Percentiles rank a stretch among this genome's conserved stretches.
Conservation (phyloP, 2,113 vertebrate species). For the Crotalus horridus region DNA sequence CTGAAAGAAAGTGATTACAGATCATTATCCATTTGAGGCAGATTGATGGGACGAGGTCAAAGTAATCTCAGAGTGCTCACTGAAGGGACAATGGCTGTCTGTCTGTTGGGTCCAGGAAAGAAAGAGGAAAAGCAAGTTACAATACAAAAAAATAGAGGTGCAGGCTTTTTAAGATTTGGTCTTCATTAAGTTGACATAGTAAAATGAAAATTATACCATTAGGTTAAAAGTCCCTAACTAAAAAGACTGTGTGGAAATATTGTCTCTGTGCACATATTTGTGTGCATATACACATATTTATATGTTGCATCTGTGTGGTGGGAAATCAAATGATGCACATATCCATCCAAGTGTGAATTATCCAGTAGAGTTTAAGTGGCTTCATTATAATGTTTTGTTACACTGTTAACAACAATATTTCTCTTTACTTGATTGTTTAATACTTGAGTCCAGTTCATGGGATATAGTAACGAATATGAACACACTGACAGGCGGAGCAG, state of each 20-base stretch:
- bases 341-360: background rate
- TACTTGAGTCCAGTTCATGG: background rate
- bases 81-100: constrained; percentile 91
- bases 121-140: constrained; percentile 61
- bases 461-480: background rate
- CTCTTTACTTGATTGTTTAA: background rate
- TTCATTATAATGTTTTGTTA: background rate
- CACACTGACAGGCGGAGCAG: background rate
- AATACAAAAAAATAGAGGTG: constrained; percentile 62
- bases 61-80: constrained; percentile 93
- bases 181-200: constrained; percentile 39
- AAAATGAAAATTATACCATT: constrained; percentile 17
- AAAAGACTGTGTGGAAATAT: background rate
- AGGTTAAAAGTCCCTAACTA: background rate
- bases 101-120: constrained; percentile 76
- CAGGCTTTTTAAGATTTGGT: constrained; percentile 60
- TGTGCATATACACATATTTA: background rate
- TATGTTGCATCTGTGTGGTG: background rate
- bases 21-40: constrained; percentile 99
- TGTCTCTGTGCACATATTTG: background rate
- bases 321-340: background rate
- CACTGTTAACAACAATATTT: background rate
- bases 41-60: constrained; percentile 99
- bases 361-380: background rate
- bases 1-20: constrained; percentile 99